These are phyloP conservation scores for Alloplasta piceator DNA, from an alignment of 2,888 invertebrate species.

Conservation along the genomic window DNA sequence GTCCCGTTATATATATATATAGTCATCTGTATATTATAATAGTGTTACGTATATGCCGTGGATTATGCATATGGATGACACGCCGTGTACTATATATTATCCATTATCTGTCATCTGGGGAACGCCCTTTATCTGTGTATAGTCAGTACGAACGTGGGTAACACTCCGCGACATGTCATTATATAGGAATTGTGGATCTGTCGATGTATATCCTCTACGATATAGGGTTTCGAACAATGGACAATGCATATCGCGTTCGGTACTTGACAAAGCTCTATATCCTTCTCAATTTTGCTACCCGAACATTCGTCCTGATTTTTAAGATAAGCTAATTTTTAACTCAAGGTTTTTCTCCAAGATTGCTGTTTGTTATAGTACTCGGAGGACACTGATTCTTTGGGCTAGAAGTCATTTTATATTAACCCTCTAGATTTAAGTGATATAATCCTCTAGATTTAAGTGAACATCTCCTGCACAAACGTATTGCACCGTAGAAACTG, in stretches of 20 bases:
- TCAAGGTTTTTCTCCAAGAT: too few relatives aligned
- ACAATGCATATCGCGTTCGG: neutral
- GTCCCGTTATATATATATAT: neutral
- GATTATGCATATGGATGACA: conserved; percentile 60
- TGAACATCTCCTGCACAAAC: too few relatives aligned
- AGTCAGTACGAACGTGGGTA: conserved; percentile 23
- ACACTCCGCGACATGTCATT: conserved; percentile 39
- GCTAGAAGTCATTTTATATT: too few relatives aligned
- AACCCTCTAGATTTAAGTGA: too few relatives aligned
- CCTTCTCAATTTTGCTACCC: too few relatives aligned
- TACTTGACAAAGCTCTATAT: neutral
- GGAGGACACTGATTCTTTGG: too few relatives aligned
- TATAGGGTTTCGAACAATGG: neutral
- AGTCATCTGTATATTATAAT: conserved; percentile 51
- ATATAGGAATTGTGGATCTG: conserved; percentile 19
- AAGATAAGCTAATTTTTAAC: too few relatives aligned
- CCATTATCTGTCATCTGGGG: conserved; percentile 56
- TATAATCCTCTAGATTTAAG: too few relatives aligned
- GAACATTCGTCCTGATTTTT: too few relatives aligned
- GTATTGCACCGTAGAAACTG: neutral
- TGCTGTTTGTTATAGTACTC: too few relatives aligned
- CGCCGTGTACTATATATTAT: conserved; percentile 36
- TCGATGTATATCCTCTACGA: conserved; percentile 2
- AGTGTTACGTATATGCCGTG: conserved; percentile 37
- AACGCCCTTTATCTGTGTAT: conserved; percentile 55